Evolutionary conservation across 2,797 vertebrate genomes (phyloP), one percentile per base, ranked within the genome.

Genomic region (Gephyroberyx darwinii): DNA sequence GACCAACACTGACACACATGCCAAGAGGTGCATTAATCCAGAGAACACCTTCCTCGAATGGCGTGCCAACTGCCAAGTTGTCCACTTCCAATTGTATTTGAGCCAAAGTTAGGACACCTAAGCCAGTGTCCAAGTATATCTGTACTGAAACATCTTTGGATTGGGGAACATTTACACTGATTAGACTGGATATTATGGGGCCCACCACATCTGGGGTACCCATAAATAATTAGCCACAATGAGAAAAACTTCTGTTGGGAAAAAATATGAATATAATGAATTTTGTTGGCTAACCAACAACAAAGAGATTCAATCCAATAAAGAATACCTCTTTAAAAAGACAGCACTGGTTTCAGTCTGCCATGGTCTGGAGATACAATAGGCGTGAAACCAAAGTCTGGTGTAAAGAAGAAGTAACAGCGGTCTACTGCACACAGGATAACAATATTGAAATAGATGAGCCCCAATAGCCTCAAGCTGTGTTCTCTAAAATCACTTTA

Each of bases 131-230:
- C 59, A 41, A 54, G 26, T 10, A 47, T 41, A 63, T 53, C 45
- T 71, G 69, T 70, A 60, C 60, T 63, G 63, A 56, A 71, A 70
- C 35, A 39, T 26, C 52, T 75, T 41, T 59, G 43, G 63, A 83
- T 74, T 73, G 56, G 63, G 75, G 45, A 65, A 59, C 17, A 26
- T 81, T 83, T 81, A 85, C 64, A 69, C 67, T 76, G 75, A 74
- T 80, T 81, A 79, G 50, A 56, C 41, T 16, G 50, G 56, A 55
- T 69, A 71, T 68, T 33, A 58, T 45, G 45, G 35, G 59, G 53
- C 71, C 41, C 22, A 7, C 10, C 19, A n/a, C 35, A 75, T 13
- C 54, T 33, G 17, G 12, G 45, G 3, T 1, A 26, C 57, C 16
- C 13, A 47, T 47, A 20, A 5, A 31, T 30, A 19, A 48, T 53